Evolutionary conservation across 1,140 invertebrate species (phyloP), one percentile per base, ranked within the genome.

Genomic region (Lysiphlebus fabarum): DNA sequence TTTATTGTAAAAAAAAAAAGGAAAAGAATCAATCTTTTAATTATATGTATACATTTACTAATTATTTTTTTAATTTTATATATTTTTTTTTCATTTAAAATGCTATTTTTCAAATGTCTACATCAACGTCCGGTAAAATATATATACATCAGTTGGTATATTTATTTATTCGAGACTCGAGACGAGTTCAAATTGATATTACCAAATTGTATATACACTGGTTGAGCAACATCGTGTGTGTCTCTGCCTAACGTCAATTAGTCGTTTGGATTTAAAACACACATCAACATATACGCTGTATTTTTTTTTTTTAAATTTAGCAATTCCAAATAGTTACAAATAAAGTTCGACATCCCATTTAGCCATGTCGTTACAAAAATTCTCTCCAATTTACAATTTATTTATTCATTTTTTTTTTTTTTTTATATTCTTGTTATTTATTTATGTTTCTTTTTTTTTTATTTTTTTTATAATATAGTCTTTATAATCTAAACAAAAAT

Each of bases 231-330:
- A 34, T 26, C 49, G 26, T 7, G 5, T 49, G 34, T 53, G 63
- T 53, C 68, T 58, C 68, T 70, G 68, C 57, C 62, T 66, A 70
- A 62, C 50, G 64, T 70, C 68, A 70, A 70, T 70, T 68, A 66
- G 61, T 62, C 38, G 38, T 51, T 26, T 26, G 17, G 17, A 26
- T 26, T 38, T 11, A 51, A 51, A 51, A 51, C 37, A 51, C 33
- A 26, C 14, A n/a, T 7, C 17, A 10, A 49, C 47, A 49, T 49
- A 26, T 49, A 11, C n/a, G n/a, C n/a, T n/a, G n/a, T n/a, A n/a
- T n/a, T 49, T 10, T 14, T 26, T 49, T 33, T 2, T 26, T 26
- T 14, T 26, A 11, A 26, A 49, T 33, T 26, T 14, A 49, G 17
- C 17, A 26, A 26, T 26, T 26, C 17, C 17, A 26, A 26, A 26